Evolutionary conservation across 23 tunicate genomes (phyloP), one percentile per base, ranked within the genome.

Genomic region (Trididemnum clinides): DNA sequence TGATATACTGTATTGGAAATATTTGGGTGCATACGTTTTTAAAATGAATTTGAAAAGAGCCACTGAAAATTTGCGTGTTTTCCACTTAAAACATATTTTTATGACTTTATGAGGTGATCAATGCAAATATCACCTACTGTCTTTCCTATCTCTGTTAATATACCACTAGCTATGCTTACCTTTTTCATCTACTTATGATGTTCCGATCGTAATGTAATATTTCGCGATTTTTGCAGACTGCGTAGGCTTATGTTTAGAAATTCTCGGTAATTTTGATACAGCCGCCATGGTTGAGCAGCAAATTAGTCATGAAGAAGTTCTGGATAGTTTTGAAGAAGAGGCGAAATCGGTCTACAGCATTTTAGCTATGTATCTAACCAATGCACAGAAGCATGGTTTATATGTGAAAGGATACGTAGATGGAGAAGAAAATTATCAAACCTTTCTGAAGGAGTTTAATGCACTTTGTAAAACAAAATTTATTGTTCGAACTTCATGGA

Each of bases 401-500:
- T 82, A 82, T 82, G 92, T 88, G 33, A 82, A 75, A 72, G 92
- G 92, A 0, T 63, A 72, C 39, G 51, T 88, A 5, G 92, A 88
- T 71, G 92, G 87, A 7, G 92, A 88, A 82, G 81, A 82, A 28
- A 75, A 72, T 4, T 88, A 65, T 30, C 87, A 82, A 62, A 28
- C 81, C 51, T 88, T 88, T 39, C 27, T 88, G 33, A 29, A 70
- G 29, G 92, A 88, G 38, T 88, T 88, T 49, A 72, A 74, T 57
- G 66, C 72, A 23, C 77, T 88, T 72, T 88, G 92, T 69, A 82
- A 79, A 37, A 88, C 92, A 18, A 82, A 79, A 34, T 88, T 88
- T 62, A 88, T 82, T 22, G 44, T 82, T 28, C 27, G 92, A 72
- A 88, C 92, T 2, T 88, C 92, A 0, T 88, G 92, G 92, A 72